Conservation (phyloP, 2,888 invertebrate genomes). For the Drosophila sordidula region DNA sequence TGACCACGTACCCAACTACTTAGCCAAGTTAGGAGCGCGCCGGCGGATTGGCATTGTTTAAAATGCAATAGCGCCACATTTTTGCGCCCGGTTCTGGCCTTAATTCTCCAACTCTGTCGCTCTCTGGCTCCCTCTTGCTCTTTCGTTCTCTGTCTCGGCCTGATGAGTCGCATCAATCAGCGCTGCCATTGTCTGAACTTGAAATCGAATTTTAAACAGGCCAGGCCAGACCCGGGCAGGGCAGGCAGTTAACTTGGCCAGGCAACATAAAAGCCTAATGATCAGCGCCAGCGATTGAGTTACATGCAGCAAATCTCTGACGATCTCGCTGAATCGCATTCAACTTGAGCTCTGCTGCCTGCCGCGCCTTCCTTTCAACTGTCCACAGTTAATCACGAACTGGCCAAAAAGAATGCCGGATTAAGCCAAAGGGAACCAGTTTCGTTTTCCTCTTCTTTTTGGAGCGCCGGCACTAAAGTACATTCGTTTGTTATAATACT, state of each 20-base stretch:
- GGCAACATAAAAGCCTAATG: constrained; percentile 78
- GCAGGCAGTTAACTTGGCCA: constrained; percentile 31
- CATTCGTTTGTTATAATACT: constrained; percentile 37
- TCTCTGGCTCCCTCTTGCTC: constrained; percentile 2
- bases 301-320: constrained; percentile 73
- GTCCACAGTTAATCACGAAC: constrained; percentile 77
- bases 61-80: constrained; percentile 58
- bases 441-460: constrained; percentile 23
- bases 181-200: constrained; percentile 73
- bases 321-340: constrained; percentile 51
- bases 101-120: not conserved
- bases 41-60: constrained; percentile 59
- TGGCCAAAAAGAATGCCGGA: constrained; percentile 71
- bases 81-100: constrained; percentile 8
- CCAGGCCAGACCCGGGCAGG: constrained; percentile 6
- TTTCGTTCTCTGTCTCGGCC: constrained; percentile 7
- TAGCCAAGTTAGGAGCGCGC: constrained; percentile 47
- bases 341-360: not conserved
- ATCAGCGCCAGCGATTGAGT: constrained; percentile 79
- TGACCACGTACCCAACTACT: constrained; percentile 60
- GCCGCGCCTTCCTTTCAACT: constrained; percentile 52
- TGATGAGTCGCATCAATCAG: constrained; percentile 76
- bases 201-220: constrained; percentile 75
- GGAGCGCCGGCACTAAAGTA: constrained; percentile 41
- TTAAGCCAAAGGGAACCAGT: constrained; percentile 58